Conservation (phyloP, 2,113 vertebrate species). For the Caloenas nicobarica region DNA sequence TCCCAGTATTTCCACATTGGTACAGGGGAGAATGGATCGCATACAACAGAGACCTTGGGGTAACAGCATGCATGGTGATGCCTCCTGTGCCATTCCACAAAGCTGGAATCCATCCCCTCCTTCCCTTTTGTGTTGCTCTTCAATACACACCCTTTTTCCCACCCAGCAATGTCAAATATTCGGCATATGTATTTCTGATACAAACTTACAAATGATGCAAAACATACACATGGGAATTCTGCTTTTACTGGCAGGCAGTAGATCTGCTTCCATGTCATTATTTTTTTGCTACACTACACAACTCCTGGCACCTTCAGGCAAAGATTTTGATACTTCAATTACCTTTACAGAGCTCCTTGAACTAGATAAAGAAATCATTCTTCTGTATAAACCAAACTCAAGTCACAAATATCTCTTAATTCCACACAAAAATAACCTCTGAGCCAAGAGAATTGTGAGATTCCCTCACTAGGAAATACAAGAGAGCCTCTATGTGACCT, state of each 20-base stretch:
- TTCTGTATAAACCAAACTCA: background rate
- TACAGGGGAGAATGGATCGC: background rate
- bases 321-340: background rate
- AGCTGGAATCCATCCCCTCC: background rate
- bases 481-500: background rate
- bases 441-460: background rate
- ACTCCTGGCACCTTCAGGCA: background rate
- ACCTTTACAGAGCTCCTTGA: background rate
- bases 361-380: background rate
- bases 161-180: background rate
- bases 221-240: background rate
- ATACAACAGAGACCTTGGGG: background rate
- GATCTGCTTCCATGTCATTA: background rate
- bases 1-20: background rate
- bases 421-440: background rate
- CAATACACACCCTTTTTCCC: fast-evolving
- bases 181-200: background rate
- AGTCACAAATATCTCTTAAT: background rate
- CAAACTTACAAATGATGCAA: background rate
- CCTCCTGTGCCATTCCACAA: background rate
- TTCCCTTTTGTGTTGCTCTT: background rate
- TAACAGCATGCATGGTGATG: background rate
- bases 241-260: background rate
- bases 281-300: background rate
- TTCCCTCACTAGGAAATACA: background rate